A percentile compares a stretch with the other conserved stretches of the same genome.
These are phyloP conservation scores for Falcunculus frontatus DNA, from an alignment of 2,113 vertebrate species.

Conservation along the genomic window DNA sequence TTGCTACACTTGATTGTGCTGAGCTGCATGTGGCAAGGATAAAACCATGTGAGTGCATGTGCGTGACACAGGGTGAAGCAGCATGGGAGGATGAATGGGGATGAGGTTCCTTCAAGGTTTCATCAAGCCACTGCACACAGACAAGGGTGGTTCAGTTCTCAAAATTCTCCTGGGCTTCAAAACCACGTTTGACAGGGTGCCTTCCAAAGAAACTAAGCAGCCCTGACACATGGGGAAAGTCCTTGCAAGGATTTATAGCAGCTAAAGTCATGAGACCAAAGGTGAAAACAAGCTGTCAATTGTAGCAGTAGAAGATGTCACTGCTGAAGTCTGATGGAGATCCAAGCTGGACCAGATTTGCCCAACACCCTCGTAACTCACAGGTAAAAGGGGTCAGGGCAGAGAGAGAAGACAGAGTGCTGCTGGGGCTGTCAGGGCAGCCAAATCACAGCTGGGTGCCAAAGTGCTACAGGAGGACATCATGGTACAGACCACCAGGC, in stretches of 20 bases:
- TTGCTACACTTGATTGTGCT: background rate
- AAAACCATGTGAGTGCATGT: fast-evolving
- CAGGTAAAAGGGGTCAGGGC: background rate
- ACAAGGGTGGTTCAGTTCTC: background rate
- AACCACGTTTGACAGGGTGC: background rate
- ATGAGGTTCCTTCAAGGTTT: background rate
- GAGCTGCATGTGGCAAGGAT: background rate
- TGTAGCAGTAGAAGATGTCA: background rate
- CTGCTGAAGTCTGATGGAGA: background rate
- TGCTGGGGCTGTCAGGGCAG: background rate
- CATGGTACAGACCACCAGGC: too few relatives aligned
- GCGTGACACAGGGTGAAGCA: background rate
- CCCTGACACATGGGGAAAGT: background rate
- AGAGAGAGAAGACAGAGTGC: background rate
- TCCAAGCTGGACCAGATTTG: background rate
- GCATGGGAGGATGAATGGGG: background rate
- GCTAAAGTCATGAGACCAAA: background rate
- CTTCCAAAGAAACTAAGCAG: background rate
- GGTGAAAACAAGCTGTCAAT: background rate
- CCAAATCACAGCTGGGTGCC: background rate
- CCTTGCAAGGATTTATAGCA: background rate
- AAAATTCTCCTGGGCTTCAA: background rate
- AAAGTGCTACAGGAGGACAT: background rate
- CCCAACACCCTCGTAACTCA: background rate
- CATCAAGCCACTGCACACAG: background rate